Base-by-base conservation (phyloP, 2,113 vertebrate species). In the Cyprinus carpio region DNA sequence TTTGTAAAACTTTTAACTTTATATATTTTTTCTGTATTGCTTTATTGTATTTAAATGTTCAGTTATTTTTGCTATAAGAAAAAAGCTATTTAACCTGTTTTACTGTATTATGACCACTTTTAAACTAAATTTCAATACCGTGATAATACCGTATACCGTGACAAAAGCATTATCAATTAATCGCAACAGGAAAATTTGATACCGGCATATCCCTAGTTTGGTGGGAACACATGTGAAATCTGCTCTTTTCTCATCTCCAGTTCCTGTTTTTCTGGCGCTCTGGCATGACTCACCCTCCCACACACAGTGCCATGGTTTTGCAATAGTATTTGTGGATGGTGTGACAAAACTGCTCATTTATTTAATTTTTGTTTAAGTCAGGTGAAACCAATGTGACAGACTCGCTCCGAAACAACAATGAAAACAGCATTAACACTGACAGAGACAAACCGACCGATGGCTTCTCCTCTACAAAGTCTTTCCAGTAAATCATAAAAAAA, bases 301-400 rank as follows among this genome's bases (percentile, higher is more conserved):
- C 37, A 18, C 16, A 0, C 25, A 6, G 6, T 0, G 6, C 46
- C 25, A 29, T 8, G 29, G 10, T 54, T 29, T 76, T 78, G 75
- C 27, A 56, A 78, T 9, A 34, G 51, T 37, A 1, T 69, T 78
- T 78, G 51, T 58, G 29, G 18, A 58, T 6, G 11, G 51, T 23
- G 10, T 78, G 75, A 58, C 31, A 31, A 20, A 76, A 77, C 6
- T 0, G 34, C 34, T 78, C 3, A n/a, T 79, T 20, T 27, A 49
- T 78, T 78, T 60, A 40, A n/a, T n/a, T n/a, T n/a, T n/a, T n/a
- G n/a, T 31, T 16, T 5, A 25, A 27, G 49, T 77, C 75, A 77
- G 15, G 8, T 34, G 75, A 58, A 10, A 23, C 46, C 4, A 20
- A 7, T 15, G 4, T 75, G n/a, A 75, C 15, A 11, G 6, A 75